Evolutionary conservation across 2,113 vertebrate genomes (phyloP), one percentile per base, ranked within the genome.

Genomic region (Ptilonorhynchus violaceus): DNA sequence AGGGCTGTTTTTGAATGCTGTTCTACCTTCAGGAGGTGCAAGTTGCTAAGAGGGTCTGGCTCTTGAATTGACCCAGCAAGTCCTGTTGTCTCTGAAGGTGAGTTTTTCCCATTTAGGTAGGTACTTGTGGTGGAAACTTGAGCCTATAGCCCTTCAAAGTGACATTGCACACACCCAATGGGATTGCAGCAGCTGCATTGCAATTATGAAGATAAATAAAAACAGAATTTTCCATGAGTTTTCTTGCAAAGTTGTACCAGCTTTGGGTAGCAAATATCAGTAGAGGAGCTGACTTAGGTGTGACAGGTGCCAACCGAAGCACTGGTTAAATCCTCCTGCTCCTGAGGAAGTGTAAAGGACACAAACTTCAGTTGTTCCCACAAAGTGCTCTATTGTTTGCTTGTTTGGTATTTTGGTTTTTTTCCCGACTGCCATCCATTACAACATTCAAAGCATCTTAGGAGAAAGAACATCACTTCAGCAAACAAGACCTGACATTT

Each of bases 1-100:
- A 41, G 1, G 3, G 42, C 23, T 1, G 5, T 58, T 64, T 66
- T 17, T 35, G 50, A 56, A 60, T 8, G 18, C 31, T 53, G 9
- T 49, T 46, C 62, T 37, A 17, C 67, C 1, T 1, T 35, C 44
- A 73, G 74, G 41, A 86, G 17, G 16, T 35, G 28, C n/a, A 39
- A 9, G 1, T 2, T 27, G 15, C 20, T 8, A 33, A 31, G 2
- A 14, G 23, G 27, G 25, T 67, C 33, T 81, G 17, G 35, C 66
- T 59, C 44, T n/a, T 15, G 6, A 59, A 50, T 6, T 37, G 19
- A 69, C 35, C 15, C 37, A 85, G 25, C 14, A 63, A 69, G 19
- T 23, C 11, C 17, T 0, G 2, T 12, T 31, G 27, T 6, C 46
- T 64, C 49, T 1, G 1, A 53, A 58, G 25, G 9, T 0, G 18